Conservation (phyloP, 2,113 vertebrate species). For the Cryptomyrus ogoouensis region DNA sequence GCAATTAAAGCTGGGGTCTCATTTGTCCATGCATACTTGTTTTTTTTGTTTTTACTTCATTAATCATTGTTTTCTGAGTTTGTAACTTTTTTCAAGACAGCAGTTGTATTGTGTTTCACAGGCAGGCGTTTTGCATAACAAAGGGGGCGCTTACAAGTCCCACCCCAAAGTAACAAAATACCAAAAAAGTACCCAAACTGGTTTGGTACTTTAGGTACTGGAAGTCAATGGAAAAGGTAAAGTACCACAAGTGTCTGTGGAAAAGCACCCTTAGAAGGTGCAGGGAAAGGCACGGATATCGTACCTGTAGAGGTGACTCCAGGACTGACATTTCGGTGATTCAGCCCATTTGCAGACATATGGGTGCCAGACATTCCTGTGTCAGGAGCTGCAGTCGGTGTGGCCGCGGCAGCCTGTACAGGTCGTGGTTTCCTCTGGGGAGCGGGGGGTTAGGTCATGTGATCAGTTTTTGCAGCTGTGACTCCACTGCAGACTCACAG, state of each 20-base stretch:
- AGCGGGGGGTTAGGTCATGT: background rate
- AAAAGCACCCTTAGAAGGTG: background rate
- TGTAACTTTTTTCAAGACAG: background rate
- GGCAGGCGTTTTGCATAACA: background rate
- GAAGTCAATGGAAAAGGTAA: background rate
- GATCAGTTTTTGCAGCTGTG: background rate
- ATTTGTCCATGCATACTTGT: background rate
- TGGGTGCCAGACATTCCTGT: conserved; percentile 50
- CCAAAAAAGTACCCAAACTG: background rate
- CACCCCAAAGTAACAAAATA: background rate
- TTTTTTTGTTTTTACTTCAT: background rate
- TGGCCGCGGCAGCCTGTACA: conserved; percentile 50
- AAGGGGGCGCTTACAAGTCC: background rate
- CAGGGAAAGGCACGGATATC: background rate
- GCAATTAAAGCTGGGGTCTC: background rate
- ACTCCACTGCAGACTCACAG: background rate
- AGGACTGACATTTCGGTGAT: conserved; percentile 53
- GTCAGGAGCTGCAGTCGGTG: conserved; percentile 51
- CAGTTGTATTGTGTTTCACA: background rate
- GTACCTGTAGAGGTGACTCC: conserved; percentile 91
- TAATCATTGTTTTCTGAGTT: background rate
- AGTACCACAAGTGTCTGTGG: background rate
- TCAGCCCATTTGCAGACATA: conserved; percentile 54
- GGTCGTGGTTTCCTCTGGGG: conserved; percentile 72
- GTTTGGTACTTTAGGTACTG: background rate